These are phyloP conservation scores for Drosophila insularis DNA, from an alignment of 1,140 invertebrate genomes.

Conservation along the genomic window DNA sequence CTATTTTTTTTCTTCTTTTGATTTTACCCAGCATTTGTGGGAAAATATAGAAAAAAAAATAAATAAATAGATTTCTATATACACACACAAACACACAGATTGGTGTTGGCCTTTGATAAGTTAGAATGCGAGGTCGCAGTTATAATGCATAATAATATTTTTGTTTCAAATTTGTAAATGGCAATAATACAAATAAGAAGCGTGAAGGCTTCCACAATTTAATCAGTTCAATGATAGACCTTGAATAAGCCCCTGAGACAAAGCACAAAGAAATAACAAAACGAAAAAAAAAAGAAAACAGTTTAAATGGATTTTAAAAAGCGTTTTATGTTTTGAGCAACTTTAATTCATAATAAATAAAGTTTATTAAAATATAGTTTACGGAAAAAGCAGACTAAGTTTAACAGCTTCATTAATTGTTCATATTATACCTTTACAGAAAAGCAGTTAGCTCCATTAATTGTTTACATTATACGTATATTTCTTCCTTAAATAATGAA, in stretches of 20 bases:
- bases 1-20: constrained; percentile 20
- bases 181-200: background rate
- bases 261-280: background rate
- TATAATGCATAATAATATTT: constrained; percentile 6
- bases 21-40: background rate
- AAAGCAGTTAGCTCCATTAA: too few species aligned
- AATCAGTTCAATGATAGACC: background rate
- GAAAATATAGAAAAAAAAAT: background rate
- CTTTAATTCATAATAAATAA: too few species aligned
- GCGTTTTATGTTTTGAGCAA: too few species aligned
- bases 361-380: too few species aligned
- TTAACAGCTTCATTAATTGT: too few species aligned
- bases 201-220: background rate
- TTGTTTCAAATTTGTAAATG: constrained; percentile 1
- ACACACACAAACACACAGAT: background rate
- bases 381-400: too few species aligned
- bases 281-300: too few species aligned
- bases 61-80: too few species aligned
- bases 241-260: background rate
- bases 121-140: constrained; percentile 1
- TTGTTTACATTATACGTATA: too few species aligned
- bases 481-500: too few species aligned
- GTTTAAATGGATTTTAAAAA: too few species aligned
- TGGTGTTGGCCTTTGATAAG: constrained; percentile 8
- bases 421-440: too few species aligned